Evolutionary conservation across 1,140 invertebrate genomes (phyloP).

Genomic region (Drosophila busckii): DNA sequence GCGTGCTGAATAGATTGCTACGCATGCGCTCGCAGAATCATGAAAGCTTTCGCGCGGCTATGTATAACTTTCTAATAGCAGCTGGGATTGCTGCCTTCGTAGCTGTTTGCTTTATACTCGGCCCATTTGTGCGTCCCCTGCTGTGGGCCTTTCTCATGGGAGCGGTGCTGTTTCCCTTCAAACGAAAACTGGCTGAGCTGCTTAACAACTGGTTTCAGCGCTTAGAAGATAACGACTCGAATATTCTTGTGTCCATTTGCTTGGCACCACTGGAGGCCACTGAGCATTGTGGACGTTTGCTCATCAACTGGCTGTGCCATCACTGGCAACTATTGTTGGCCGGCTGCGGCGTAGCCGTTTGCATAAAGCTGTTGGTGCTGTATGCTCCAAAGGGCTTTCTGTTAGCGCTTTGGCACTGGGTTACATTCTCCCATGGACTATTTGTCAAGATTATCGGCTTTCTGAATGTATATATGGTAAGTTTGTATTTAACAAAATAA

Average conservation of each 20-base stretch:
- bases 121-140: constrained; percentile 94
- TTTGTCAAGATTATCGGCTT: constrained; percentile 79
- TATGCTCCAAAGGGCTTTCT: constrained; percentile 82
- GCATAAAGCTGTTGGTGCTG: constrained; percentile 76
- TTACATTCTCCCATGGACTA: constrained; percentile 72
- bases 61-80: constrained; percentile 91
- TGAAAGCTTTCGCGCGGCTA: constrained; percentile 86
- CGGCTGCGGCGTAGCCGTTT: constrained; percentile 49
- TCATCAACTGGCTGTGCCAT: constrained; percentile 82
- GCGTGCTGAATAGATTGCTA: constrained; percentile 65
- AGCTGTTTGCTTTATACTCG: constrained; percentile 85
- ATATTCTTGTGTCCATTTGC: constrained; percentile 83
- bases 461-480: constrained; percentile 80
- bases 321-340: constrained; percentile 81
- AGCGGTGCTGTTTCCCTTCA: constrained; percentile 92
- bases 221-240: constrained; percentile 81
- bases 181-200: constrained; percentile 83
- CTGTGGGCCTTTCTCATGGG: constrained; percentile 96
- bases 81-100: constrained; percentile 89
- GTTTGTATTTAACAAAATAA: constrained; percentile 1
- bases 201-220: constrained; percentile 85
- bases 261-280: constrained; percentile 85
- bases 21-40: constrained; percentile 71
- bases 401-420: constrained; percentile 79
- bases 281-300: constrained; percentile 83